These are phyloP conservation scores for Nephrotoma guestfalica DNA, from an alignment of 2,888 invertebrate species.

Conservation along the genomic window DNA sequence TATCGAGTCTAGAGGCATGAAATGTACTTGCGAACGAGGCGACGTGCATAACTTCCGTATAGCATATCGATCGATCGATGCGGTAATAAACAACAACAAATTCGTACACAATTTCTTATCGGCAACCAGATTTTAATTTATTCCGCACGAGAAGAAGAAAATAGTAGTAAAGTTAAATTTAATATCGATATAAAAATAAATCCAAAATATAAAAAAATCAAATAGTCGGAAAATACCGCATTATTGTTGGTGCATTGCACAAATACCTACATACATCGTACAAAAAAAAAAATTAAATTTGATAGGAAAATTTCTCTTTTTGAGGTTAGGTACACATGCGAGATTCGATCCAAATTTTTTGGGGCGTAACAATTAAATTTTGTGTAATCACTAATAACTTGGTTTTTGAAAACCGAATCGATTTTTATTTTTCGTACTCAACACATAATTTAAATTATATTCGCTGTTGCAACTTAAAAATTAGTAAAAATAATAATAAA, in stretches of 20 bases:
- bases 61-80: not conserved
- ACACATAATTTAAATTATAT: not conserved
- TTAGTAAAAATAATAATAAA: not conserved
- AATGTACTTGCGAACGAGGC: not conserved
- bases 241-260: slow-evolving; percentile 4
- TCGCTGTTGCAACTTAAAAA: not conserved
- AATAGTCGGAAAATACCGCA: not conserved
- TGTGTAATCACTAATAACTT: not conserved
- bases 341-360: slow-evolving; percentile 1
- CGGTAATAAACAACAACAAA: not conserved
- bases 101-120: not conserved
- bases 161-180: not conserved
- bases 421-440: not conserved
- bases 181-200: not conserved
- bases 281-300: not conserved
- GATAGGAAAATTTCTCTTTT: not conserved
- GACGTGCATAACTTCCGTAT: not conserved
- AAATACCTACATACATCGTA: not conserved
- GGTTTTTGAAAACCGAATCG: not conserved
- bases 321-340: slow-evolving; percentile 2
- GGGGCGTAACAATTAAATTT: not conserved
- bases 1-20: not conserved
- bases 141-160: not conserved
- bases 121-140: not conserved
- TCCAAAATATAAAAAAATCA: not conserved